Percentiles rank a stretch among this genome's conserved stretches.
These are phyloP conservation scores for Aptenodytes patagonicus DNA, from an alignment of 2,113 vertebrate species.

Conservation along the genomic window DNA sequence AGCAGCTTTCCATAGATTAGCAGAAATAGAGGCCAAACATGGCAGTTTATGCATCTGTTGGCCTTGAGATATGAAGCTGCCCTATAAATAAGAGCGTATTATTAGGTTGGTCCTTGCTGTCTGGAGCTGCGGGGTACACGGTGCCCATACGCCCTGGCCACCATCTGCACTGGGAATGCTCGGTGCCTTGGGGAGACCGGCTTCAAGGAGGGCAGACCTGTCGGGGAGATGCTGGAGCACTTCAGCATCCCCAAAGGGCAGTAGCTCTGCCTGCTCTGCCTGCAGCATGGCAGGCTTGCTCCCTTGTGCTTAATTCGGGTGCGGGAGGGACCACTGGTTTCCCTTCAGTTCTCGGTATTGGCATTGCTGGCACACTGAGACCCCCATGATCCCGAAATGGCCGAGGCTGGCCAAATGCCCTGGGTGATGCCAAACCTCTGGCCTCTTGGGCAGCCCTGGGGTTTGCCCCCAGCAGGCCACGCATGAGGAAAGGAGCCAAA, in stretches of 20 bases:
- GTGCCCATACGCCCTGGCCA: background rate
- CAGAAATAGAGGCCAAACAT: background rate
- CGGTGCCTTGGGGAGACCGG: fast-evolving
- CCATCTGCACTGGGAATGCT: background rate
- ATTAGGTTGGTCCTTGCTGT: conserved; percentile 22
- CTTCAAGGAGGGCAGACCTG: background rate
- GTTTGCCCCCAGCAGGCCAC: background rate
- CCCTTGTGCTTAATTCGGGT: background rate
- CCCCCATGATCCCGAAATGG: background rate
- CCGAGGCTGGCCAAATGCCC: background rate
- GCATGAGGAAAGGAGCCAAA: background rate
- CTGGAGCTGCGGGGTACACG: background rate
- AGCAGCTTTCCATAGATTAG: conserved; percentile 22
- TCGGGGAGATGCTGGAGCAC: background rate
- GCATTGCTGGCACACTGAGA: background rate
- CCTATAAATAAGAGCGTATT: conserved; percentile 58
- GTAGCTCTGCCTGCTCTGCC: background rate
- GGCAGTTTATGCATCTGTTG: background rate
- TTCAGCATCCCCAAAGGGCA: background rate
- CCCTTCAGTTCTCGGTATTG: background rate
- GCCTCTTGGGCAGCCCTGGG: background rate
- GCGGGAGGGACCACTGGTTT: background rate
- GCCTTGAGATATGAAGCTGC: background rate
- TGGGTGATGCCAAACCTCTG: background rate
- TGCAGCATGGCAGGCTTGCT: background rate